These are phyloP conservation scores for Danio rerio DNA, from an alignment of 2,113 vertebrate species.

Conservation along the genomic window GRCz12tu NC_133193.1:27146001-27146500, in stretches of 20 bases:
- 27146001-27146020: background rate
- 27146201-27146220: slow-evolving; percentile 17
- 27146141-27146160: slow-evolving; percentile 20
- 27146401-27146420: background rate
- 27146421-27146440: too few relatives aligned
- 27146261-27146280: slow-evolving; percentile 17
- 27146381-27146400: background rate
- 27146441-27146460: too few relatives aligned
- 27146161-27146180: background rate
- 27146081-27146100: background rate
- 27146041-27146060: background rate
- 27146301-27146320: background rate
- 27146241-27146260: slow-evolving; percentile 13
- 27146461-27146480: too few relatives aligned
- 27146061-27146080: background rate
- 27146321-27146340: slow-evolving; percentile 14
- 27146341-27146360: background rate
- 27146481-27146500: too few relatives aligned
- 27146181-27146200: background rate
- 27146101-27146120: slow-evolving; percentile 4
- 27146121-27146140: slow-evolving; percentile 9
- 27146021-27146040: background rate
- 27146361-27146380: background rate
- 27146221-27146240: background rate
- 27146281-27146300: slow-evolving; percentile 27